phyloP scores from a whole-genome alignment of 2,113 vertebrate species.

The Crotophaga sulcirostris region DNA sequence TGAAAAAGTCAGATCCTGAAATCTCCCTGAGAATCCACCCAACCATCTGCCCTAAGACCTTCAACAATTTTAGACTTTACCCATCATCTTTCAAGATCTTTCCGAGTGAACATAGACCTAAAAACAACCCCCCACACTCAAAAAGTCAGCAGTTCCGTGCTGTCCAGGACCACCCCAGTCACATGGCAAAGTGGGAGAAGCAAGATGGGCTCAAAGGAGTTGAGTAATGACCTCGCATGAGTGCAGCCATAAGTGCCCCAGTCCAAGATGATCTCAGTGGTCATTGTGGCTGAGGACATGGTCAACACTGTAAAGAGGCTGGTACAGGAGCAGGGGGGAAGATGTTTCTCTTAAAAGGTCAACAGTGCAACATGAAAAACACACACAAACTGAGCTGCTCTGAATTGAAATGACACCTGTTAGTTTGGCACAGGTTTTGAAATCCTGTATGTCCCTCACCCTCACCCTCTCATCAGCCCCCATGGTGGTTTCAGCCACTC shows the following conservation, averaged over 20 bases:
- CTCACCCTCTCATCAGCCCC: neutral
- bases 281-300: rapidly evolving
- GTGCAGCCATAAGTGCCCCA: neutral
- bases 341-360: neutral
- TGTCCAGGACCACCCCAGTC: neutral
- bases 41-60: neutral
- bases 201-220: neutral
- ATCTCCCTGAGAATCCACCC: neutral
- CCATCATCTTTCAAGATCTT: neutral
- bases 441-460: neutral
- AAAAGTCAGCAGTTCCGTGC: neutral
- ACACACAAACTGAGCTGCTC: neutral
- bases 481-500: neutral
- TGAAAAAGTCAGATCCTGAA: neutral
- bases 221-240: neutral
- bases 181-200: neutral
- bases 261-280: neutral
- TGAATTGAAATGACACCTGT: neutral
- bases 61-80: neutral
- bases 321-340: neutral
- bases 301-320: neutral
- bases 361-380: neutral
- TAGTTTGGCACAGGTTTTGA: neutral
- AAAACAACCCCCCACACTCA: neutral
- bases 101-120: neutral